These are phyloP conservation scores for Eclectus roratus DNA, from an alignment of 2,113 vertebrate genomes.

Conservation along the genomic window DNA sequence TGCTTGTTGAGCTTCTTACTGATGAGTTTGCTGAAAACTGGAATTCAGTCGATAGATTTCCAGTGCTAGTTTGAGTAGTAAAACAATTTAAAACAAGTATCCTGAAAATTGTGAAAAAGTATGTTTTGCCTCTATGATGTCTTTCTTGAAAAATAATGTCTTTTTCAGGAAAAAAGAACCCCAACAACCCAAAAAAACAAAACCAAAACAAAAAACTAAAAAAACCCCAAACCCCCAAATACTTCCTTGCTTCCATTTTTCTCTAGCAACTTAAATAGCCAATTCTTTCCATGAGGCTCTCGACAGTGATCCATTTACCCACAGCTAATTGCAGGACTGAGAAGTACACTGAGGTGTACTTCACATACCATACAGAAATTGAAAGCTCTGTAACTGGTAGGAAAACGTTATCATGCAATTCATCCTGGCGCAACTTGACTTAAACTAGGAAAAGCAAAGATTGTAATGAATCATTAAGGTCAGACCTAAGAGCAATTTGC, in stretches of 20 bases:
- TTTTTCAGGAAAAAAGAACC: background rate
- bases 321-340: background rate
- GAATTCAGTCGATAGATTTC: background rate
- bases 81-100: background rate
- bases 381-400: background rate
- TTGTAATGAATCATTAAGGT: background rate
- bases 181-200: background rate
- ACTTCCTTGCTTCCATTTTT: background rate
- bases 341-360: background rate
- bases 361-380: background rate
- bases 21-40: conserved; percentile 13
- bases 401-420: background rate
- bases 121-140: background rate
- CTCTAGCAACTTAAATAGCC: background rate
- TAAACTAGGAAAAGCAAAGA: background rate
- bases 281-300: background rate
- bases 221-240: background rate
- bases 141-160: background rate
- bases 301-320: background rate
- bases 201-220: background rate
- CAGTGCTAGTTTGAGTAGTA: background rate
- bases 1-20: background rate
- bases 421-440: background rate
- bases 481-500: background rate
- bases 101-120: background rate